Percentiles rank a stretch among this genome's conserved stretches.
These are phyloP conservation scores for Ciconia maguari DNA, from an alignment of 2,113 vertebrate genomes.

Conservation along the genomic window DNA sequence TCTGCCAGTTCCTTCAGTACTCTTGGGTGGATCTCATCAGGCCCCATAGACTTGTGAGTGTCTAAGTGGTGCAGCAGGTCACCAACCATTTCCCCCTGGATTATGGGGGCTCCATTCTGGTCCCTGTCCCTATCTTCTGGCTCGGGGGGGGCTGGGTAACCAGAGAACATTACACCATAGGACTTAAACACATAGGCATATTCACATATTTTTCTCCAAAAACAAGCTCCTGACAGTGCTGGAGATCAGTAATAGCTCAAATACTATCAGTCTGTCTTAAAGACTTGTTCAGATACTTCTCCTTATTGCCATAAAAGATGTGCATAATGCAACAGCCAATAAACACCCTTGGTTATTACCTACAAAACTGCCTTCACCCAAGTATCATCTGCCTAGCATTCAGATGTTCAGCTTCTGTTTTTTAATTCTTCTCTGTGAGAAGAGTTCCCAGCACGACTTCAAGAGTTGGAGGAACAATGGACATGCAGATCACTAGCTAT, in stretches of 20 bases:
- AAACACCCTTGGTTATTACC: background rate
- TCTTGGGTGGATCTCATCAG: no score
- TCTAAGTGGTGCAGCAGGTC: no score
- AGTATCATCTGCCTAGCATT: background rate
- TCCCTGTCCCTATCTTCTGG: no score
- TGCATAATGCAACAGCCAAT: background rate
- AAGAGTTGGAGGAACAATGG: background rate
- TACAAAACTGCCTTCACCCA: background rate
- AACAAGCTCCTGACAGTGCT: background rate
- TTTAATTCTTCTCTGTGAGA: background rate
- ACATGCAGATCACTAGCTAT: background rate
- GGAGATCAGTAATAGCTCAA: background rate
- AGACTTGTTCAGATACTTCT: background rate
- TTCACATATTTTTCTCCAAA: background rate
- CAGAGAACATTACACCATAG: background rate
- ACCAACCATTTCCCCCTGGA: no score
- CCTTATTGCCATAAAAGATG: background rate
- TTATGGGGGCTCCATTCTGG: no score
- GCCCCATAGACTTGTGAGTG: no score
- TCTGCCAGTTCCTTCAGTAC: no score
- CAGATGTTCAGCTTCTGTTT: background rate
- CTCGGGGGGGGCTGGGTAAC: no score
- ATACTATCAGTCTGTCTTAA: background rate
- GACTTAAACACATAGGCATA: background rate
- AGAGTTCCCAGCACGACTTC: background rate